Conservation (phyloP, 23 tunicate genomes). For the Phallusia fumigata region DNA sequence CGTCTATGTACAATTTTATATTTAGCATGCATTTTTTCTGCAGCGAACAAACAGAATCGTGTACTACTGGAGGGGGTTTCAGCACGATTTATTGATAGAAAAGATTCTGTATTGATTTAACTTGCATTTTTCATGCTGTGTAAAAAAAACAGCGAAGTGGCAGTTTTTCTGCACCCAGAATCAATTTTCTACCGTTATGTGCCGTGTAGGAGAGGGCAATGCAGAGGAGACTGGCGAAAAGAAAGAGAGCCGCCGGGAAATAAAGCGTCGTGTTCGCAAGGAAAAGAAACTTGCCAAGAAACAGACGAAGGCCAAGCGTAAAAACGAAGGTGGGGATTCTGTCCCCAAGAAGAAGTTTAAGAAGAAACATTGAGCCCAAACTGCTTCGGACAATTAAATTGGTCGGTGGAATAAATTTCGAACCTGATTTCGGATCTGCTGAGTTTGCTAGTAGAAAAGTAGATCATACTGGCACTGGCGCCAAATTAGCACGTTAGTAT, state of each 20-base stretch:
- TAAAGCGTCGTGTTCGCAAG: constrained; percentile 20
- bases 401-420: neutral
- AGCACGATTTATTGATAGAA: neutral
- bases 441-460: too few relatives aligned
- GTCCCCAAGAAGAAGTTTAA: neutral
- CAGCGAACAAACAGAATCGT: neutral
- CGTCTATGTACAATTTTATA: too few relatives aligned
- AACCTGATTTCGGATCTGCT: too few relatives aligned
- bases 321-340: neutral
- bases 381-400: neutral
- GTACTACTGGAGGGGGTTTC: too few relatives aligned
- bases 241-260: constrained; percentile 38
- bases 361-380: neutral
- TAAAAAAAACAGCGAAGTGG: neutral
- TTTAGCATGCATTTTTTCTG: neutral
- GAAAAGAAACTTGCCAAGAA: constrained; percentile 39
- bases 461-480: too few relatives aligned
- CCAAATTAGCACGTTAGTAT: too few relatives aligned
- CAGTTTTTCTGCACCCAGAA: neutral
- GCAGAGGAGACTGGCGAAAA: neutral
- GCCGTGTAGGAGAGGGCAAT: too few relatives aligned
- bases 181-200: too few relatives aligned
- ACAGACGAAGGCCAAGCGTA: constrained; percentile 12
- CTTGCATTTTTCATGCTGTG: neutral
- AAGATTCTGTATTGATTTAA: too few relatives aligned